phyloP scores from a whole-genome alignment of 2,888 invertebrate species.

The Zeuzera pyrina region DNA sequence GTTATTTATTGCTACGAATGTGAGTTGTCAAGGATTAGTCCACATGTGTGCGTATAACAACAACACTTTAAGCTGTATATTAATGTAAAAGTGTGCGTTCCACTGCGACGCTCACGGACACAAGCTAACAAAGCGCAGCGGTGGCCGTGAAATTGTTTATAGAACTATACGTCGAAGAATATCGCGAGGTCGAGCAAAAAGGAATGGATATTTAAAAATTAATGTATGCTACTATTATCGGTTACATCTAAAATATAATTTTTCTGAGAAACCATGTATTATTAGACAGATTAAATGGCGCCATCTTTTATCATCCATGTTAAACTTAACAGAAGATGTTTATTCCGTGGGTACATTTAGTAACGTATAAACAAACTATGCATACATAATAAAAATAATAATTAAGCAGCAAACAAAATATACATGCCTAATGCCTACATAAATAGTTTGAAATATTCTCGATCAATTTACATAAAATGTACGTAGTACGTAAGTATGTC shows the following conservation, averaged over 20 bases:
- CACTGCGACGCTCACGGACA: slow-evolving; percentile 32
- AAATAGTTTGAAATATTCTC: too few species aligned
- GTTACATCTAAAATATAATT: slow-evolving; percentile 8
- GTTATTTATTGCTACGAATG: slow-evolving; percentile 37
- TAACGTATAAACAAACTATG: too few species aligned
- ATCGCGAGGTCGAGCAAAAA: slow-evolving; percentile 35
- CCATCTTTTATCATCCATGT: too few species aligned
- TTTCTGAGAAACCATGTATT: slow-evolving; percentile 16
- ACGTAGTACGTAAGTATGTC: too few species aligned
- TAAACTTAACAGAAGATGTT: too few species aligned
- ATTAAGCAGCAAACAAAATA: too few species aligned
- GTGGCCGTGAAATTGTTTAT: slow-evolving; percentile 54
- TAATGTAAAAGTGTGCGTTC: slow-evolving; percentile 16
- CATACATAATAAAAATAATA: too few species aligned
- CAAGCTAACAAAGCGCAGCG: slow-evolving; percentile 46
- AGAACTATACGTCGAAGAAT: slow-evolving; percentile 26
- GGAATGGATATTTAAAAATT: slow-evolving; percentile 31
- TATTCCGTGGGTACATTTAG: too few species aligned
- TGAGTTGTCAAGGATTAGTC: slow-evolving; percentile 41
- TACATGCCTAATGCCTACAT: too few species aligned
- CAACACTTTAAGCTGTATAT: slow-evolving; percentile 5
- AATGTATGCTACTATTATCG: slow-evolving; percentile 33
- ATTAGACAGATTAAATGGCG: too few species aligned
- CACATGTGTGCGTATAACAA: slow-evolving; percentile 23
- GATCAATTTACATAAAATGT: too few species aligned